Evolutionary conservation across 2,888 invertebrate species (phyloP).

Genomic region (Standfussiana lucernea): DNA sequence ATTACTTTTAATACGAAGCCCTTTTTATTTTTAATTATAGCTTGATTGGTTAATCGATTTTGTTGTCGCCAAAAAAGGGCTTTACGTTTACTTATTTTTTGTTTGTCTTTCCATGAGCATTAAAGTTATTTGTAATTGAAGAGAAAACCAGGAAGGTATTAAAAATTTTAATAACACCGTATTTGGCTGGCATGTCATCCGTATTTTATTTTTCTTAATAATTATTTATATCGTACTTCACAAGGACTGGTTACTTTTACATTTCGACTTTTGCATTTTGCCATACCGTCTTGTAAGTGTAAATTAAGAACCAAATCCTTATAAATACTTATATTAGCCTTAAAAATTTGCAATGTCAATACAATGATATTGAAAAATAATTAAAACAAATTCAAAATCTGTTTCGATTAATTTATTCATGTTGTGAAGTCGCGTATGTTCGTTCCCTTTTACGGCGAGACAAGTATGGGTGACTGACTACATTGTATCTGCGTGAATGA

Average conservation of each 20-base stretch:
- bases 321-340: not conserved
- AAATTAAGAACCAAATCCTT: not conserved
- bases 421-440: not conserved
- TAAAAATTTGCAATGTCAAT: not conserved
- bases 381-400: not conserved
- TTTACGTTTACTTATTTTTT: not conserved
- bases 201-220: not conserved
- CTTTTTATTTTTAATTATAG: conserved; percentile 7
- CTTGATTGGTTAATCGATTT: conserved; percentile 15
- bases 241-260: not conserved
- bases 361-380: not conserved
- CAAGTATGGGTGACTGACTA: conserved; percentile 7
- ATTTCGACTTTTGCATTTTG: not conserved
- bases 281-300: not conserved
- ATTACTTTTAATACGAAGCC: not conserved
- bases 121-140: not conserved
- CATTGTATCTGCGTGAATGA: conserved; percentile 31
- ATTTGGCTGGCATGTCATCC: not conserved
- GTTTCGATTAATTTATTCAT: not conserved
- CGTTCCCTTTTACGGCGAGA: not conserved
- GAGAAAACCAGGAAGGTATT: conserved; percentile 4
- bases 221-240: not conserved
- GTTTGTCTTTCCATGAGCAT: not conserved
- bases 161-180: not conserved
- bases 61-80: not conserved